Conservation (phyloP, 2,888 invertebrate genomes). For the Stomorhina lunata region DNA sequence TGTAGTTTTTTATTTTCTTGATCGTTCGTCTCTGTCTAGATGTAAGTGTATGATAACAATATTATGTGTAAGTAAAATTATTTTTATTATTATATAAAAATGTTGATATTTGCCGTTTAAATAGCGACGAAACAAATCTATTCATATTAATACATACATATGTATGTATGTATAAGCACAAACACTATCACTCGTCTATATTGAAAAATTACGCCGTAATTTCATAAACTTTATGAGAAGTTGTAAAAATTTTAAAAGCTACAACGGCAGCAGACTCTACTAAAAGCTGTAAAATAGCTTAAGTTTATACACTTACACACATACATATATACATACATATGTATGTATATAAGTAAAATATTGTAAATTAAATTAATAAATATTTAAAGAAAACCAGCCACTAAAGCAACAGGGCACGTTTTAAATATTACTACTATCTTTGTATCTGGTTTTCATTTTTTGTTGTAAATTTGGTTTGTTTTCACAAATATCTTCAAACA, state of each 20-base stretch:
- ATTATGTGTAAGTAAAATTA: conserved; percentile 3
- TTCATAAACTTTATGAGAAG: conserved; percentile 67
- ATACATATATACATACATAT: no score
- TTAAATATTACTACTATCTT: conserved; percentile 5
- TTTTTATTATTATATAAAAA: conserved; percentile 34
- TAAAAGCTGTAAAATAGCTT: conserved; percentile 30
- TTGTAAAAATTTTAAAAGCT: conserved; percentile 60
- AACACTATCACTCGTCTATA: background rate
- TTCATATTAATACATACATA: conserved; percentile 1
- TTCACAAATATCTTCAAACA: no score
- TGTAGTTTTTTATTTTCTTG: conserved; percentile 4
- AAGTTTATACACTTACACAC: background rate
- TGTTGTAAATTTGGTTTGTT: no score
- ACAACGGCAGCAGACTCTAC: conserved; percentile 25
- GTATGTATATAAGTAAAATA: background rate
- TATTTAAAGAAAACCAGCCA: conserved; percentile 39
- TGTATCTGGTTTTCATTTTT: no score
- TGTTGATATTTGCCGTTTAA: conserved; percentile 55
- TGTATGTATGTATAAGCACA: background rate
- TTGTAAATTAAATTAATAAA: conserved; percentile 50
- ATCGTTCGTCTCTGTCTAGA: background rate
- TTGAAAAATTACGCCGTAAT: conserved; percentile 65
- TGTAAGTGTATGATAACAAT: background rate
- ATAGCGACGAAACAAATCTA: conserved; percentile 30
- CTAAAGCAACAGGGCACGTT: conserved; percentile 16